Percentiles rank a stretch among this genome's conserved stretches.
phyloP scores from a whole-genome alignment of 2,888 invertebrate genomes.

The Morpho helenor region DNA sequence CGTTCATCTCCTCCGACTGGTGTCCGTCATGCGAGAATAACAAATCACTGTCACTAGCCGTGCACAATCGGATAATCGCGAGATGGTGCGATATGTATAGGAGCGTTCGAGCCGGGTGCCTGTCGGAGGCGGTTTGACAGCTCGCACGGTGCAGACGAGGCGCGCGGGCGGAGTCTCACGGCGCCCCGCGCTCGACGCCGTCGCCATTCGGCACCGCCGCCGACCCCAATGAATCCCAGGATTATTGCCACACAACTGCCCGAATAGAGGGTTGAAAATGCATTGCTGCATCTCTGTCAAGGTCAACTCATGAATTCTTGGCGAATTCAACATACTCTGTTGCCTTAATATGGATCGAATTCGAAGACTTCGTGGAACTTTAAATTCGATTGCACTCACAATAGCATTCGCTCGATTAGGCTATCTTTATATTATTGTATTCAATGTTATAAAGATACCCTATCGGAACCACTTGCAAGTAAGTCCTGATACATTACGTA shows the following conservation, averaged over 20 bases:
- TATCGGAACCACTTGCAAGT: no score
- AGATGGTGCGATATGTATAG: slow-evolving; percentile 48
- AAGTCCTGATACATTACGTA: no score
- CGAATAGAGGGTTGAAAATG: slow-evolving; percentile 69
- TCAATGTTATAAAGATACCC: no score
- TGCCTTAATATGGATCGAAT: slow-evolving; percentile 15
- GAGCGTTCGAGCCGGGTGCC: slow-evolving; percentile 74
- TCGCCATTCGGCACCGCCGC: slow-evolving; percentile 42
- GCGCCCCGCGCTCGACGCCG: slow-evolving; percentile 43
- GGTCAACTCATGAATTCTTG: slow-evolving; percentile 47
- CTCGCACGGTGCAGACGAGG: slow-evolving; percentile 58
- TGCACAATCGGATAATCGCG: slow-evolving; percentile 62
- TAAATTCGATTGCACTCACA: slow-evolving; percentile 4
- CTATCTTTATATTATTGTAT: no score
- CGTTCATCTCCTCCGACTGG: slow-evolving; percentile 69
- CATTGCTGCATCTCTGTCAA: slow-evolving; percentile 64
- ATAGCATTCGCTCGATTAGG: neutral
- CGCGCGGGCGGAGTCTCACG: slow-evolving; percentile 54
- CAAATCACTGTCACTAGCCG: slow-evolving; percentile 65
- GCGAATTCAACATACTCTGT: slow-evolving; percentile 23
- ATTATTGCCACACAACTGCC: slow-evolving; percentile 60
- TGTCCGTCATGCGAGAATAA: slow-evolving; percentile 68
- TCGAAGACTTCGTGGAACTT: slow-evolving; percentile 16
- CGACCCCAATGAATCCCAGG: slow-evolving; percentile 53
- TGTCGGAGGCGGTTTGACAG: slow-evolving; percentile 78